Percentiles rank a stretch among this genome's conserved stretches.
phyloP scores from a whole-genome alignment of 1,140 invertebrate species.

The Bombus huntii region DNA sequence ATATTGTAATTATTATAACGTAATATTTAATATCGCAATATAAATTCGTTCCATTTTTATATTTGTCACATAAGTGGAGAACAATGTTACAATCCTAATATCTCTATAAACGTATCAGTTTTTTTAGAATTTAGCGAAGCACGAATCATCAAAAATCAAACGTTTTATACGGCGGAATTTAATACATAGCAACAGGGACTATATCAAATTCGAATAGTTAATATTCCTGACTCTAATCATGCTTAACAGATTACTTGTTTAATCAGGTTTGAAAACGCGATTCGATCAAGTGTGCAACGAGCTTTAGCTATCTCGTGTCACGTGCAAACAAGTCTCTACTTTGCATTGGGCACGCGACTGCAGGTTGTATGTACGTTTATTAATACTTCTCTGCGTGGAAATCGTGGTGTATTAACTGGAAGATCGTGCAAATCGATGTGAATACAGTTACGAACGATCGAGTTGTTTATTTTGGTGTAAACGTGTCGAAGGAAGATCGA shows the following conservation, averaged over 20 bases:
- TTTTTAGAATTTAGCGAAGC: too few species aligned
- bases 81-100: too few species aligned
- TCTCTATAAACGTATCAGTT: too few species aligned
- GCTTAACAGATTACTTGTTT: too few species aligned
- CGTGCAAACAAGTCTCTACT: constrained; percentile 28
- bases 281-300: background rate
- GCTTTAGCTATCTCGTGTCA: constrained; percentile 21
- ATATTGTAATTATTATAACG: too few species aligned
- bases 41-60: too few species aligned
- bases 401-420: constrained; percentile 8
- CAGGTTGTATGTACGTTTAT: constrained; percentile 44
- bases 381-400: constrained; percentile 17
- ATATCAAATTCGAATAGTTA: background rate
- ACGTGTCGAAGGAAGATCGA: too few species aligned
- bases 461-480: too few species aligned
- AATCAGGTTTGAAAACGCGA: background rate
- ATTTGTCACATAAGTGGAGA: too few species aligned
- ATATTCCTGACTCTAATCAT: background rate
- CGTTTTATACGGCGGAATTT: too few species aligned
- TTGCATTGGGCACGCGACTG: constrained; percentile 48
- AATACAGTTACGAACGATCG: background rate
- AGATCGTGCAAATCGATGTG: constrained; percentile 16
- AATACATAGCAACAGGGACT: background rate
- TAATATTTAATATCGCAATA: too few species aligned
- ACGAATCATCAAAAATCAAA: too few species aligned